Evolutionary conservation across 1,140 invertebrate genomes (phyloP), one percentile per base, ranked within the genome.

Genomic region (Musca domestica): DNA sequence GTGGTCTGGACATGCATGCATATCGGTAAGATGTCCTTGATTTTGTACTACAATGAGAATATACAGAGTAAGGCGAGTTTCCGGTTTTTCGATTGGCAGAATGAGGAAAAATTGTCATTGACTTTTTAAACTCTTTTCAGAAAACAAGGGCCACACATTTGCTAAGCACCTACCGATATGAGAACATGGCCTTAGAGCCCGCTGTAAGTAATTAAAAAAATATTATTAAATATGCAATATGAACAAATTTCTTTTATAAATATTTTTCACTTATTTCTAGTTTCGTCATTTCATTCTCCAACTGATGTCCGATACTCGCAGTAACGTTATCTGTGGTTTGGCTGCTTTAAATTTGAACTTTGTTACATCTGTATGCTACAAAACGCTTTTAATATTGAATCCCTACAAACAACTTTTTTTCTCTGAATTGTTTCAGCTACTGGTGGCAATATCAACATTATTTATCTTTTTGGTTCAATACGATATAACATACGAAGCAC

Each of bases 381-480:
- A 46, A 47, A 12, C 9, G 1, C 15, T 20, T 47, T 25, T 12
- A 52, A 51, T 48, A 15, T 3, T 63, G 30, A 46, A 61, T 12
- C 14, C 2, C 66, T n/a, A n/a, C n/a, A n/a, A n/a, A n/a, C n/a
- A n/a, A n/a, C n/a, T 15, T 17, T 30, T 20, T 30, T 66, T 58
- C 46, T 6, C 3, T 23, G 23, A 20, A 23, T 66, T n/a, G 75
- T 76, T 65, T 15, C 15, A 80, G 77, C 22, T 80, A 3, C 19
- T 75, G 10, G 73, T 80, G 61, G 71, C 72, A 20, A 74, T 69
- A 6, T 67, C 74, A 0, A 74, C 73, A 30, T 47, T 77, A 12
- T 77, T 80, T 64, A 77, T 80, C 70, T 80, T 80, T 41, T 46
- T 80, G 12, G 22, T 80, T 4, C 77, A 80, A 70, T 80, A 80